These are phyloP conservation scores for Smutsia gigantea DNA, from an alignment of 2,797 vertebrate species.

Conservation along the genomic window DNA sequence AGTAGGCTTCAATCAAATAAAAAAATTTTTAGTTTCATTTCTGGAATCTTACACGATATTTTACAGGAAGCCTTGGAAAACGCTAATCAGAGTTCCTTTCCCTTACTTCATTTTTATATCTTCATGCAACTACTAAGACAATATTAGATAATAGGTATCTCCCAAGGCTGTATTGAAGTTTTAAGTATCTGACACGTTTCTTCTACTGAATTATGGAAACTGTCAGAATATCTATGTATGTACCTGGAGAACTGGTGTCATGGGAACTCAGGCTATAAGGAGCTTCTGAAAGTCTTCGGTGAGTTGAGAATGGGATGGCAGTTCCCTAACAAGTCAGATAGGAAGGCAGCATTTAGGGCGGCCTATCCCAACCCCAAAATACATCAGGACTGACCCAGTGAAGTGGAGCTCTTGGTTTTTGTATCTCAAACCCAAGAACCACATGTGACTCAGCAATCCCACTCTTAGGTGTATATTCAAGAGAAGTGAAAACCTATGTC, in stretches of 20 bases:
- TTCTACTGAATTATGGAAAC: not conserved
- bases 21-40: not conserved
- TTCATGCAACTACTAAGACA: not conserved
- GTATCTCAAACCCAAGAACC: not conserved
- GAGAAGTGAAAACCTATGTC: not conserved
- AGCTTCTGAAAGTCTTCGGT: not conserved
- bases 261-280: too few species aligned
- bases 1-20: not conserved
- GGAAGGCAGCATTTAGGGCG: not conserved
- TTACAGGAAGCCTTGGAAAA: constrained; percentile 32
- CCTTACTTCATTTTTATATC: not conserved
- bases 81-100: not conserved
- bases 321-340: fast-evolving
- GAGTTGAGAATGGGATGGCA: too few species aligned
- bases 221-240: not conserved
- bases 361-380: not conserved
- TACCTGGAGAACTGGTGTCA: fast-evolving
- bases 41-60: not conserved
- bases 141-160: not conserved
- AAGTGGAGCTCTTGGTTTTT: not conserved
- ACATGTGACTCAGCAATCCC: fast-evolving
- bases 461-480: not conserved
- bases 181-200: not conserved
- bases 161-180: not conserved
- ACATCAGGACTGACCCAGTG: not conserved